Base-by-base conservation (phyloP, 1,140 invertebrate species). In the Mesaphorura yosii region DNA sequence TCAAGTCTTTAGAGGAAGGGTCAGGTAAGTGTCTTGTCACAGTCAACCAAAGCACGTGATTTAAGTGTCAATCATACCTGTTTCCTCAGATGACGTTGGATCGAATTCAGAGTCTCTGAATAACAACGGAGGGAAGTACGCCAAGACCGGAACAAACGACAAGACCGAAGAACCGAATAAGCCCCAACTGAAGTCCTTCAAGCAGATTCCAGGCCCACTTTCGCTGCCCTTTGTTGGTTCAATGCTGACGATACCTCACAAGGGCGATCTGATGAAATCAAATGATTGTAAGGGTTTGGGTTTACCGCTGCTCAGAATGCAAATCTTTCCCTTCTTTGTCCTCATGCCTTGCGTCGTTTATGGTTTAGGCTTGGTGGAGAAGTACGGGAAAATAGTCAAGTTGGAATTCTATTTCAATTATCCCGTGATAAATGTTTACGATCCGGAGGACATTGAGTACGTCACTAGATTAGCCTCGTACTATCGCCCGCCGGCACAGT, bases 401-500 rank as follows among this genome's bases (percentile, higher is more conserved):
- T 86, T 90, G 72, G 80, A 83, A 61, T 77, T 80, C 29, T 69
- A 83, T 29, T 80, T 80, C 64, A 86, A 87, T 60, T 71, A 77
- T 29, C 78, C 79, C 19, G 77, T 90, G 17, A 76, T 90, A 22
- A 84, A 81, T 53, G 67, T 91, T n/a, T 82, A 80, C 45, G 78
- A 81, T 26, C 73, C 78, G n/a, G 66, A 71, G 1, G 84, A 88
- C 64, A 81, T 91, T 53, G 84, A 88, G 64, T 76, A 78, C 47
- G 80, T 91, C 3, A 72, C 88, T 15, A 78, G 78, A 48, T 75
- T 74, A 31, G 80, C 28, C 80, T 78, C 63, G 83, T 80, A 65
- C 88, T 74, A 84, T 53, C 73, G 90, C 26, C 85, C 88, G 23
- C 82, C 84, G 22, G 86, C 86, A 2, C 83, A 86, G 68, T 82